Conservation (phyloP, 2,888 invertebrate species). For the Latheticus oryzae region DNA sequence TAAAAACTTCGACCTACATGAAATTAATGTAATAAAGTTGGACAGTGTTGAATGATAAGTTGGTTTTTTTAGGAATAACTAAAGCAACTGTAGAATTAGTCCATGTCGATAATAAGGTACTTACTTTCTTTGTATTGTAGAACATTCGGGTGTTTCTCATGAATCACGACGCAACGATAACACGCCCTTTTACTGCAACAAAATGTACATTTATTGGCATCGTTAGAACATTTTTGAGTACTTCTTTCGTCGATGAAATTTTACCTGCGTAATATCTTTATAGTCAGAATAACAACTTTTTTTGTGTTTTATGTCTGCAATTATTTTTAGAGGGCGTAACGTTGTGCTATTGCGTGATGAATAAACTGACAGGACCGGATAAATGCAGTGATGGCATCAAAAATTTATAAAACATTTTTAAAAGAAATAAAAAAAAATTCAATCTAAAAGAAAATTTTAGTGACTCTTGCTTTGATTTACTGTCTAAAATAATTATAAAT, state of each 20-base stretch:
- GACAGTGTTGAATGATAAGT: constrained; percentile 26
- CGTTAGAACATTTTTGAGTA: constrained; percentile 41
- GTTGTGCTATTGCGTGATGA: constrained; percentile 32
- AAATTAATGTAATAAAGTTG: constrained; percentile 37
- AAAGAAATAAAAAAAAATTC: no score
- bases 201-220: constrained; percentile 48
- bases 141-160: constrained; percentile 94
- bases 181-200: constrained; percentile 84
- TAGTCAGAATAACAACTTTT: constrained; percentile 29
- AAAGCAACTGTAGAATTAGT: no score
- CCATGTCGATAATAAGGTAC: no score
- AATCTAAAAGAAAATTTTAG: no score
- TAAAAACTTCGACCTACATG: constrained; percentile 15
- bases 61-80: no score
- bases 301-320: constrained; percentile 26
- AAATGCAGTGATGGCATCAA: no score
- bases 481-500: no score
- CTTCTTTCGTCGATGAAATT: constrained; percentile 33
- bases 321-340: constrained; percentile 35
- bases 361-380: constrained; percentile 23
- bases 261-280: constrained; percentile 40
- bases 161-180: constrained; percentile 94
- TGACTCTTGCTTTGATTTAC: no score
- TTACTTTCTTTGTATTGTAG: constrained; percentile 98
- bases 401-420: no score